A percentile compares a stretch with the other conserved stretches of the same genome.
Evolutionary conservation across 2,888 invertebrate species (phyloP).

Genomic region (Cybosia mesomella): DNA sequence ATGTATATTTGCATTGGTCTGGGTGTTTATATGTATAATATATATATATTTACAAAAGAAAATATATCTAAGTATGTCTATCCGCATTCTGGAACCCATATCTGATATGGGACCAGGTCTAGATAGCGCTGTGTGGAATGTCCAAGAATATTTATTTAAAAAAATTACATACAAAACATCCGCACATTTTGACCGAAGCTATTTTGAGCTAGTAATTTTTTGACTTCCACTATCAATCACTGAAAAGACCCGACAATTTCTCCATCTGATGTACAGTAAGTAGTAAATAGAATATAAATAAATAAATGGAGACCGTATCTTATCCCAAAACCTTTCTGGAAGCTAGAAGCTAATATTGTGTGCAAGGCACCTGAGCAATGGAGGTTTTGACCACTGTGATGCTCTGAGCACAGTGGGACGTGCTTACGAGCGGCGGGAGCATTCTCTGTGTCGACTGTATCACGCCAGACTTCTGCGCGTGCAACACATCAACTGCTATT

Average conservation of each 20-base stretch:
- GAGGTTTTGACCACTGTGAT: constrained; percentile 76
- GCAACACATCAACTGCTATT: constrained; percentile 29
- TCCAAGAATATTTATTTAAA: too few species aligned
- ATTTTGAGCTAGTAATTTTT: too few species aligned
- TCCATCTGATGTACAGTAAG: neutral
- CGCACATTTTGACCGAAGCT: too few species aligned
- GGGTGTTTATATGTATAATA: too few species aligned
- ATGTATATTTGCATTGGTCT: too few species aligned
- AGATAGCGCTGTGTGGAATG: too few species aligned
- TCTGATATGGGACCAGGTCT: too few species aligned
- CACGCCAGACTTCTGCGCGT: constrained; percentile 80
- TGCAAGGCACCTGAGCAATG: constrained; percentile 59
- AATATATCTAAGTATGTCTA: too few species aligned
- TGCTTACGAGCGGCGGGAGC: constrained; percentile 79
- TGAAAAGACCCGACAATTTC: neutral
- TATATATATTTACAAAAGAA: too few species aligned
- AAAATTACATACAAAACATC: too few species aligned
- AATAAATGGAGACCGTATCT: constrained; percentile 9
- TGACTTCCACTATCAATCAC: neutral
- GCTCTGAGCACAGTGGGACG: constrained; percentile 70
- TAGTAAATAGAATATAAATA: neutral
- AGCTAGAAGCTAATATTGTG: constrained; percentile 49
- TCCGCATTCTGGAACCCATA: too few species aligned
- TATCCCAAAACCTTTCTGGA: constrained; percentile 38
- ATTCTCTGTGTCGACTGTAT: constrained; percentile 83